Base-by-base conservation (phyloP, 2,797 vertebrate species). In the Moxostoma hubbsi region DNA sequence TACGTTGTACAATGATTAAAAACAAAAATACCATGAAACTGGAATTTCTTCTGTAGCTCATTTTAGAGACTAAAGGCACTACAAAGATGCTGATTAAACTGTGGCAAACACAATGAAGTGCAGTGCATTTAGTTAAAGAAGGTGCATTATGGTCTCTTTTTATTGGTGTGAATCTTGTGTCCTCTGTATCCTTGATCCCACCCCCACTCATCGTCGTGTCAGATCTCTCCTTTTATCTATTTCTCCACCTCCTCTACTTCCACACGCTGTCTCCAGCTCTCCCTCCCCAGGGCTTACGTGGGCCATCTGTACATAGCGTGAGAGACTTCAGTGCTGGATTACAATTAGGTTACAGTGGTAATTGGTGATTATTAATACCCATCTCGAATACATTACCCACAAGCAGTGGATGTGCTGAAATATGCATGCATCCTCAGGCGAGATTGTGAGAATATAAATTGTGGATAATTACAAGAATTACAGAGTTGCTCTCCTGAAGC, bases 331-430 rank as follows among this genome's bases (percentile, higher is more conserved):
- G 63, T 49, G 66, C 62, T 71, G 78, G 61, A 80, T 83, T 82
- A 67, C 51, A 74, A 77, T 74, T 63, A 57, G 78, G 83, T 75
- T 67, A 54, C 57, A 79, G 66, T 77, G 66, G 69, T 81, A 75
- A 82, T 71, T 76, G 78, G 77, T 82, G 81, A 85, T 83, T 87
- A 86, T 85, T 80, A 87, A 83, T 67, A 69, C 72, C 73, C 73
- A 81, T 82, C 80, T 79, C 75, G 77, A 87, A 89, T 86, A 85
- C 45, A 86, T 89, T 83, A 87, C 68, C 81, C 79, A 83, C 84
- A 89, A 80, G 83, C 83, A 69, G 84, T 80, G 77, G 51, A 77
- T 24, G 24, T 24, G 63, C 86, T 91, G 61, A 88, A 92, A 92
- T 88, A 91, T 89, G 24, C 24, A 24, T 24, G 24, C 24, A 24